phyloP scores from a whole-genome alignment of 2,888 invertebrate genomes.

The Megalurothrips usitatus region DNA sequence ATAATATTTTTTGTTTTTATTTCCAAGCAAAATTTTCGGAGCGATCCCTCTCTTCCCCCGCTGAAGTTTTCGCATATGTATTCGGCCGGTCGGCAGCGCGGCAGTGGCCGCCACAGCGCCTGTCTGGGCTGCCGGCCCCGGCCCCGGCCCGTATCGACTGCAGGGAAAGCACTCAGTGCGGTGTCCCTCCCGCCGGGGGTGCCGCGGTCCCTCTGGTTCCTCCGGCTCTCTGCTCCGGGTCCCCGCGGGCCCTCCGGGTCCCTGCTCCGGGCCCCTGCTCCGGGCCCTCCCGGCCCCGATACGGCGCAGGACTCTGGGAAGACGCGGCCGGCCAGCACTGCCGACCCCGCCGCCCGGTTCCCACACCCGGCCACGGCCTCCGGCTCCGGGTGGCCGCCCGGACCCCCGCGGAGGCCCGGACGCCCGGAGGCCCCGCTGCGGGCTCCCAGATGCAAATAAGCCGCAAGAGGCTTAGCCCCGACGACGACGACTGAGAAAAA shows the following conservation, averaged over 20 bases:
- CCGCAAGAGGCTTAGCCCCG: slow-evolving; percentile 11
- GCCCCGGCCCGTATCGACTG: no score
- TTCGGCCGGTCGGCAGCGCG: no score
- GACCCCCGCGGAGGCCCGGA: no score
- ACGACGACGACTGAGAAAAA: neutral
- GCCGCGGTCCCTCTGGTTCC: neutral
- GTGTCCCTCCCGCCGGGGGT: neutral
- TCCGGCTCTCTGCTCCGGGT: neutral
- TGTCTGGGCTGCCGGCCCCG: no score
- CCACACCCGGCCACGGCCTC: neutral
- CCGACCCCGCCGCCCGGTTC: neutral
- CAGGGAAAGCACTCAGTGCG: no score
- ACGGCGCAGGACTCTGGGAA: neutral
- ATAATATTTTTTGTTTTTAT: no score
- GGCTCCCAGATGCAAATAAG: slow-evolving; percentile 8
- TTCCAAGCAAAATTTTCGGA: no score
- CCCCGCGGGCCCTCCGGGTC: neutral
- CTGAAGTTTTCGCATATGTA: no score
- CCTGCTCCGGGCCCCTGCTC: neutral
- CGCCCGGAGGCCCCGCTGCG: neutral
- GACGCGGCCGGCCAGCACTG: neutral
- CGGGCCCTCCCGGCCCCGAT: neutral
- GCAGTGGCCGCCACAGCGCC: no score
- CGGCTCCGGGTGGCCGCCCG: neutral
- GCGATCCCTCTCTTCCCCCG: no score